phyloP scores from a whole-genome alignment of 2,113 vertebrate species.

The Cochlearius cochlearius region DNA sequence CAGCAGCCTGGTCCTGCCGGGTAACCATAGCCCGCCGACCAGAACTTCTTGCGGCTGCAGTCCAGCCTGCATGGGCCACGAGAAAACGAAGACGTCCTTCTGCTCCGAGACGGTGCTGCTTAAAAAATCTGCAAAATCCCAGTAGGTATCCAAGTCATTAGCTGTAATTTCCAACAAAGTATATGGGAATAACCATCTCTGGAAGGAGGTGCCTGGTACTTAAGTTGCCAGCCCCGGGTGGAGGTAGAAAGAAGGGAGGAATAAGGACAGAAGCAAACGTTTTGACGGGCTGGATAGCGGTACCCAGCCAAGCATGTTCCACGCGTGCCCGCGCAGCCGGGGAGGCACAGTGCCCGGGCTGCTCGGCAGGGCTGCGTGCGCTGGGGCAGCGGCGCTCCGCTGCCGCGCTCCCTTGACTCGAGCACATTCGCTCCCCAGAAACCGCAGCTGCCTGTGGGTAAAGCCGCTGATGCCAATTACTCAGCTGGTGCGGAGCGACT shows the following conservation, averaged over 20 bases:
- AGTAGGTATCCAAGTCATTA: conserved; percentile 62
- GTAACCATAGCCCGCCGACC: conserved; percentile 37
- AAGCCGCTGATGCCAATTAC: background rate
- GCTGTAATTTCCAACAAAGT: background rate
- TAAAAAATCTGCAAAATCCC: conserved; percentile 67
- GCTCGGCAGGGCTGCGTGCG: background rate
- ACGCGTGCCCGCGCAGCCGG: rapidly evolving
- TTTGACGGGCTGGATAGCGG: background rate
- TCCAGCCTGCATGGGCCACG: conserved; percentile 56
- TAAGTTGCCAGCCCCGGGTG: background rate
- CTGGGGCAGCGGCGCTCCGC: background rate
- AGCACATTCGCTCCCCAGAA: background rate
- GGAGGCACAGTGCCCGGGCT: background rate
- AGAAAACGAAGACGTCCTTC: conserved; percentile 63
- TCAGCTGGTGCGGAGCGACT: background rate
- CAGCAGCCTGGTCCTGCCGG: conserved; percentile 24
- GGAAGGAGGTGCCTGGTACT: background rate
- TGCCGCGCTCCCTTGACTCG: rapidly evolving
- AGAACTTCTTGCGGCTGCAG: conserved; percentile 66
- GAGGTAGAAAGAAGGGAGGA: background rate
- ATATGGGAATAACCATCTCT: rapidly evolving
- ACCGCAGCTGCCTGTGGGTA: rapidly evolving
- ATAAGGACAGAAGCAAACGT: background rate
- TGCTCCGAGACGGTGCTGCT: conserved; percentile 67
- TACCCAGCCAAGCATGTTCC: background rate